Base-by-base conservation (phyloP, 2,888 invertebrate species). In the Tetanocera ferruginea region DNA sequence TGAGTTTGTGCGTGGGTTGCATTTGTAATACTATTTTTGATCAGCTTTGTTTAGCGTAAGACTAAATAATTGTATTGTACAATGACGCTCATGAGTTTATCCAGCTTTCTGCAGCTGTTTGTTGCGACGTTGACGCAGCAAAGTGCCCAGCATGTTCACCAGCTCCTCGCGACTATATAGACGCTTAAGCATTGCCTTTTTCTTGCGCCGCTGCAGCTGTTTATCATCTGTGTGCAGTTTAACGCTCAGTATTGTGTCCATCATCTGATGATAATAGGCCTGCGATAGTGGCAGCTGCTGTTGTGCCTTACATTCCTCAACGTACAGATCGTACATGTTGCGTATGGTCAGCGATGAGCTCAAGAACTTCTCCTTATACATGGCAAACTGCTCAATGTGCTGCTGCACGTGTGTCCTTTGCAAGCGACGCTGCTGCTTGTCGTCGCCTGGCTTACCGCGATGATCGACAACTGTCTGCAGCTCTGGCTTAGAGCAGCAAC, bases 251-350 rank as follows among this genome's bases (percentile, higher is more conserved):
- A 52, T 64, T 3, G 74, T 51, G 34, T 74, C 74, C 64, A 74
- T 52, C 31, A 64, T 52, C 28, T 74, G 74, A 52, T 64, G 51
- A 19, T 64, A 74, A 52, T 74, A 74, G 8, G 8, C 31, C 28
- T 64, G 28, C 9, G 74, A 74, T 17, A 74, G 52, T 6, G 74
- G 64, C 17, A 52, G n/a, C 28, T 51, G 62, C 49, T 60, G 17
- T 11, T 62, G 73, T 5, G 43, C 49, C 14, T n/a, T 28, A n/a
- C 73, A 73, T 19, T 73, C 73, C 23, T 73, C 49, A 11, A 73
- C 73, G 43, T 73, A 73, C 31, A 73, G n/a, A n/a, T 73, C 60
- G 51, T 73, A 73, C 73, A 73, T 73, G 43, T 62, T 73, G 31
- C 73, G 60, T n/a, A 73, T 43, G 60, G 73, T 62, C 9, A 73